Evolutionary conservation across 2,888 invertebrate genomes (phyloP).

Genomic region (Orgyia antiqua): DNA sequence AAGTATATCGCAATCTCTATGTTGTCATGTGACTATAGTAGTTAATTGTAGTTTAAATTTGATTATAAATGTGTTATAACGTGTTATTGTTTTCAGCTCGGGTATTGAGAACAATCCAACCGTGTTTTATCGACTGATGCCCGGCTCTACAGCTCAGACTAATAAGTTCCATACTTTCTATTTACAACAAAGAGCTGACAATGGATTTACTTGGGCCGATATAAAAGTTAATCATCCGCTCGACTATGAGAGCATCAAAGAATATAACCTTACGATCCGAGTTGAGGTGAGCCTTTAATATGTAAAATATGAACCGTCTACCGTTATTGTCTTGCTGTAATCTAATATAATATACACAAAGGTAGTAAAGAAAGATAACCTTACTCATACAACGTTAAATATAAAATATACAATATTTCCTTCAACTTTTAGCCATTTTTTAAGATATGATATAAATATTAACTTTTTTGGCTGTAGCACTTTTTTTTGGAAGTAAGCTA

Average conservation of each 20-base stretch:
- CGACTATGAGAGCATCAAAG: constrained; percentile 96
- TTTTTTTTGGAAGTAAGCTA: too few species aligned
- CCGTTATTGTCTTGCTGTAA: not conserved
- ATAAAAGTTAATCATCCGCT: constrained; percentile 97
- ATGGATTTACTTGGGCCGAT: constrained; percentile 96
- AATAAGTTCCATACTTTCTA: constrained; percentile 98
- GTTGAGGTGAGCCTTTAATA: constrained; percentile 86
- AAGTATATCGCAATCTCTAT: constrained; percentile 24
- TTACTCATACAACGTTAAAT: too few species aligned
- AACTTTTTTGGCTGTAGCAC: too few species aligned
- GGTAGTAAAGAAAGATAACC: too few species aligned
- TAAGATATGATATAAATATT: too few species aligned
- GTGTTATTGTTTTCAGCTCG: constrained; percentile 82
- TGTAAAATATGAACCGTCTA: not conserved
- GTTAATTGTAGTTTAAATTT: constrained; percentile 26
- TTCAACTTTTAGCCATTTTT: too few species aligned
- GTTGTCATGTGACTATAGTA: constrained; percentile 48
- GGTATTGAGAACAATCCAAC: constrained; percentile 97
- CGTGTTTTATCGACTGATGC: constrained; percentile 96
- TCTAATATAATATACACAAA: not conserved
- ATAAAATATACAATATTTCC: too few species aligned
- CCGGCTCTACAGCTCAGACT: constrained; percentile 96
- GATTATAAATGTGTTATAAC: constrained; percentile 29
- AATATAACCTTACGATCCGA: constrained; percentile 96
- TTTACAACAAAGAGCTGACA: constrained; percentile 94